A percentile compares a stretch with the other conserved stretches of the same genome.
Evolutionary conservation across 2,888 invertebrate genomes (phyloP).

Genomic region (Ochlodes sylvanus): DNA sequence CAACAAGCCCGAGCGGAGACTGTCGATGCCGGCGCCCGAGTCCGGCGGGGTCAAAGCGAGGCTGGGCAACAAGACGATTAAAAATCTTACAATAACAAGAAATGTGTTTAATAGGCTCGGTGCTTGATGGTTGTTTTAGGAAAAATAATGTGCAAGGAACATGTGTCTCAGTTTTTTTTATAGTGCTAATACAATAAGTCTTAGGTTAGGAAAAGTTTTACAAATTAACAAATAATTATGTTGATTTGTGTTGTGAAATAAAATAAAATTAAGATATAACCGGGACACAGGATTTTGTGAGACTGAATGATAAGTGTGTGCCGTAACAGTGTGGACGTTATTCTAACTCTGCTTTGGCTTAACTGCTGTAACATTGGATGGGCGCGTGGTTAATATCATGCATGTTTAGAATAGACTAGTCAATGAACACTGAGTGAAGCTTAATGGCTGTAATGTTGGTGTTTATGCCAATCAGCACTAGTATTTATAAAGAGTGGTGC

Average conservation of each 20-base stretch:
- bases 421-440: too few species aligned
- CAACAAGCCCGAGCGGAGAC: constrained; percentile 74
- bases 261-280: background rate
- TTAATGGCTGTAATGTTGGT: too few species aligned
- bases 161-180: background rate
- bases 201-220: background rate
- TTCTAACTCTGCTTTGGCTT: background rate
- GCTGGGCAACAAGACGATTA: constrained; percentile 62
- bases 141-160: background rate
- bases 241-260: background rate
- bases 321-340: background rate
- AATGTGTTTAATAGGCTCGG: constrained; percentile 75
- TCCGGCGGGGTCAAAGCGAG: constrained; percentile 63
- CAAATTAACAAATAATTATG: background rate
- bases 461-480: too few species aligned
- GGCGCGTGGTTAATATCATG: too few species aligned
- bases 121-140: constrained; percentile 52
- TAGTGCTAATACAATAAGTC: background rate
- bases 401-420: too few species aligned
- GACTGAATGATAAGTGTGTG: background rate
- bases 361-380: too few species aligned
- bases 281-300: background rate
- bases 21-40: constrained; percentile 68
- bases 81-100: constrained; percentile 68
- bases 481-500: too few species aligned